Percentiles rank a stretch among this genome's conserved stretches.
Conservation (phyloP, 2,888 invertebrate genomes). For the Cyclophora albipunctata region DNA sequence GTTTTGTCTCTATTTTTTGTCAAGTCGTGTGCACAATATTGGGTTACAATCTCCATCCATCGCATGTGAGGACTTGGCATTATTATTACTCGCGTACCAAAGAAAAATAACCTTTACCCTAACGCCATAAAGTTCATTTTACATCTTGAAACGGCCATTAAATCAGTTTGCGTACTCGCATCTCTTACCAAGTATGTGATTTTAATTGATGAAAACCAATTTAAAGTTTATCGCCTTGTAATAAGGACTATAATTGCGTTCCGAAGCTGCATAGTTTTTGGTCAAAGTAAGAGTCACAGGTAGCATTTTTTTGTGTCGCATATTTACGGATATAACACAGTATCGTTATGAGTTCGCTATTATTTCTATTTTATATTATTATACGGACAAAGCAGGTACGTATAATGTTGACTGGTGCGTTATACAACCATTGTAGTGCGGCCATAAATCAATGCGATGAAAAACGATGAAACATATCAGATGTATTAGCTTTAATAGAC, state of each 20-base stretch:
- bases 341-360: conserved; percentile 49
- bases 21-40: conserved; percentile 57
- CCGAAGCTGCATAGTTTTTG: too few relatives aligned
- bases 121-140: too few relatives aligned
- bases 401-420: too few relatives aligned
- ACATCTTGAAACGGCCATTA: too few relatives aligned
- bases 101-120: too few relatives aligned
- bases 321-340: conserved; percentile 50
- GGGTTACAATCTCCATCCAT: conserved; percentile 46
- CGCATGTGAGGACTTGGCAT: conserved; percentile 21
- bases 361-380: conserved; percentile 41
- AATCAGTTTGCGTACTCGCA: too few relatives aligned
- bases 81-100: conserved; percentile 1
- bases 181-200: not conserved
- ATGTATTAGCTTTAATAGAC: too few relatives aligned
- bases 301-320: conserved; percentile 43
- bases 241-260: conserved; percentile 2
- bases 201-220: too few relatives aligned
- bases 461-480: too few relatives aligned
- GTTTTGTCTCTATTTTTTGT: conserved; percentile 46
- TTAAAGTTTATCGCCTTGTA: not conserved
- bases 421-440: too few relatives aligned
- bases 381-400: conserved; percentile 40
- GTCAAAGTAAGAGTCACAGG: conserved; percentile 37
- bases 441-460: too few relatives aligned